Base-by-base conservation (phyloP, 2,113 vertebrate species). In the Phylloscopus trochiloides region DNA sequence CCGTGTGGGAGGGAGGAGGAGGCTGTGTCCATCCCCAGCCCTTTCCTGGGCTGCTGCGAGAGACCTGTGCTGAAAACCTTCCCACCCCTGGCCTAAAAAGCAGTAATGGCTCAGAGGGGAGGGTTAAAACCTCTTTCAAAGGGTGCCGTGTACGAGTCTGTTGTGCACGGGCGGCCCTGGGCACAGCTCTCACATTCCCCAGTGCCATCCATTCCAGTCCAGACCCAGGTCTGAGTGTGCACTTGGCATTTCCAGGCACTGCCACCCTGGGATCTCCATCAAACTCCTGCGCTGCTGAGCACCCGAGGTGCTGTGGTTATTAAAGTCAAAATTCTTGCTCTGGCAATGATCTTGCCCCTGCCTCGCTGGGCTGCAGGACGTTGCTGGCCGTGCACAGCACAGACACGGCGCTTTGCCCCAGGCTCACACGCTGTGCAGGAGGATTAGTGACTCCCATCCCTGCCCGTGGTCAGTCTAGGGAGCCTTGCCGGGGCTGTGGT, bases 391-490 rank as follows among this genome's bases (percentile, higher is more conserved):
- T 3, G 67, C 59, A 2, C 17, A 12, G 85, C 62, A 3, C 83
- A 92, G 83, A 54, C 63, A 19, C 14, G 0, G 80, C 3, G 0
- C 31, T 61, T 80, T 80, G 85, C 94, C 82, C 6, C 14, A 17
- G 96, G 94, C 94, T 88, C 72, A 3, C 62, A 91, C 43, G 72
- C 85, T 14, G 63, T 31, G 68, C 57, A 10, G 15, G 80, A 72
- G 92, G 50, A 85, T 92, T 51, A 76, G 62, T 58, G 81, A 79
- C 81, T 91, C 93, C 24, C 62, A 29, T 28, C 90, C 85, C 92
- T 89, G 81, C 90, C 92, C 19, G 3, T 86, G 94, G 94, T 96
- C 94, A 90, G 88, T 88, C 15, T 50, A 5, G 92, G 76, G 40
- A 89, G 65, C 12, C 0, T 9, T 59, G 86, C 75, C 1, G 11